These are phyloP conservation scores for Polypedilum pembai DNA, from an alignment of 1,140 invertebrate genomes.

Conservation along the genomic window DNA sequence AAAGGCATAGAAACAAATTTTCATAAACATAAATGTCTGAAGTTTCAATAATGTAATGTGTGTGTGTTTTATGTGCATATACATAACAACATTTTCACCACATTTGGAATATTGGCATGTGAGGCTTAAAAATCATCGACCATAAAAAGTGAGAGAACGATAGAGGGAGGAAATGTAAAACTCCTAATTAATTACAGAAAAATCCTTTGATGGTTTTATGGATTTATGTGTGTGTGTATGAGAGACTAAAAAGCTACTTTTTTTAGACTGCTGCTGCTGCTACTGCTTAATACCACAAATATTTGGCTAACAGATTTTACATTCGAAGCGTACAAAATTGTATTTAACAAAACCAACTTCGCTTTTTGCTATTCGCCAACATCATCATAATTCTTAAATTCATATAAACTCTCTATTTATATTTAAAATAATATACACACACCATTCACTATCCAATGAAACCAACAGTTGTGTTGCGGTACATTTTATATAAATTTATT, in stretches of 20 bases:
- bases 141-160: neutral
- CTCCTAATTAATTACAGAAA: conserved; percentile 14
- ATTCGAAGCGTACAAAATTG: neutral
- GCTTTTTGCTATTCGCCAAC: neutral
- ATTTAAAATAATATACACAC: neutral
- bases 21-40: neutral
- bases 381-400: conserved; percentile 6
- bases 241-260: neutral
- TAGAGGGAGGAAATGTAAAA: neutral
- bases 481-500: neutral
- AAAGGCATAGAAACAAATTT: neutral
- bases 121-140: too few relatives aligned
- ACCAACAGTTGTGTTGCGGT: conserved; percentile 2
- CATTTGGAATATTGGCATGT: too few relatives aligned
- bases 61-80: neutral
- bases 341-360: neutral
- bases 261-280: neutral
- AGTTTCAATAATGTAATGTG: neutral
- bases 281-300: neutral
- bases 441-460: neutral
- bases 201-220: conserved; percentile 17
- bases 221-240: neutral
- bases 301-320: conserved; percentile 5
- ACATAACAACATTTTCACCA: too few relatives aligned
- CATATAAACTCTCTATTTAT: neutral